Evolutionary conservation across 2,113 vertebrate species (phyloP).

Genomic region (Leptodactylus fuscus): DNA sequence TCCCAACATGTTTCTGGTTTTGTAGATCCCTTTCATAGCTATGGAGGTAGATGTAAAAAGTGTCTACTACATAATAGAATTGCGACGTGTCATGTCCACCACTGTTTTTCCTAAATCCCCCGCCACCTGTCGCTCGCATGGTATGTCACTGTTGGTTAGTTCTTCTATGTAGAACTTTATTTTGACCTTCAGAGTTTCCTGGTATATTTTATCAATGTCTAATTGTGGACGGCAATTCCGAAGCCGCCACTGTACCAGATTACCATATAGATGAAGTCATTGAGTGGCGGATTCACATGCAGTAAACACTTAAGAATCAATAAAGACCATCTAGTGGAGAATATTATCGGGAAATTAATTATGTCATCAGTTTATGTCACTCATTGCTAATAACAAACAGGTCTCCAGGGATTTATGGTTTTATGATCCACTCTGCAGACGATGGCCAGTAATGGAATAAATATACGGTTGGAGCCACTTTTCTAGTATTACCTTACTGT

Average conservation of each 20-base stretch:
- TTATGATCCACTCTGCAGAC: neutral
- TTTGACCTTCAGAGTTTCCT: slow-evolving; percentile 11
- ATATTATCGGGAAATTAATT: slow-evolving; percentile 42
- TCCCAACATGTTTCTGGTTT: too few relatives aligned
- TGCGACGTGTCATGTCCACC: too few relatives aligned
- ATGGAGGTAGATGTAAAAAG: too few relatives aligned
- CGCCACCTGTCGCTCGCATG: neutral
- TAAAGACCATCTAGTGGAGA: slow-evolving; percentile 23
- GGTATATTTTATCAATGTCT: slow-evolving; percentile 23
- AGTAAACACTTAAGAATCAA: slow-evolving; percentile 35
- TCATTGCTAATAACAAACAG: slow-evolving; percentile 13
- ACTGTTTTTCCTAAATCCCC: too few relatives aligned
- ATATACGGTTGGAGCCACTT: neutral
- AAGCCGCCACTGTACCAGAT: slow-evolving; percentile 3
- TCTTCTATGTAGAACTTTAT: slow-evolving; percentile 4
- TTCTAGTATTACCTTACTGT: neutral
- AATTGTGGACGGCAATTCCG: neutral
- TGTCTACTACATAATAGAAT: too few relatives aligned
- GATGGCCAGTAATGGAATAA: neutral
- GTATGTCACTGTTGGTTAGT: neutral
- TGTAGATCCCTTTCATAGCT: too few relatives aligned
- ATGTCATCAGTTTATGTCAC: slow-evolving; percentile 22
- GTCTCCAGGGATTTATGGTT: neutral
- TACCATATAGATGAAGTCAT: slow-evolving; percentile 31
- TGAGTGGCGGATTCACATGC: neutral